These are phyloP conservation scores for Schlechtendalia chinensis DNA, from an alignment of 1,140 invertebrate species.

Conservation along the genomic window DNA sequence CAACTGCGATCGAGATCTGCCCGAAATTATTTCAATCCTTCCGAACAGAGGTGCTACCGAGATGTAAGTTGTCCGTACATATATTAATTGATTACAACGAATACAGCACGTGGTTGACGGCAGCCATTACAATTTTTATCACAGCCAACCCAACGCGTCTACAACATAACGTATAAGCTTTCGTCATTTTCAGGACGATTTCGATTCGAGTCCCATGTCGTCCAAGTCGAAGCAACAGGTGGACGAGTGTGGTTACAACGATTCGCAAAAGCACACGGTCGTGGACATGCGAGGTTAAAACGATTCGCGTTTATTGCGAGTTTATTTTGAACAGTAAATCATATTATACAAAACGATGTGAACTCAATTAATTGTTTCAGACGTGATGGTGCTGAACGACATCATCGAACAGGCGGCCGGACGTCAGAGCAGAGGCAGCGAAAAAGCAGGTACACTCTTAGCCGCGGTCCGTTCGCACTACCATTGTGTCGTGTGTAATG, in stretches of 20 bases:
- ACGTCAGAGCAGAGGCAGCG: conserved; percentile 76
- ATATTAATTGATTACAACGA: too few relatives aligned
- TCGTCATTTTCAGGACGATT: conserved; percentile 30
- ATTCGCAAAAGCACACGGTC: conserved; percentile 77
- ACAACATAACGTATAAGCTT: too few relatives aligned
- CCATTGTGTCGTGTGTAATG: background rate
- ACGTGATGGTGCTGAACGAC: conserved; percentile 96
- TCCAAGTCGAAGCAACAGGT: conserved; percentile 41
- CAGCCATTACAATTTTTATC: too few relatives aligned
- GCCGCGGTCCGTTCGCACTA: background rate
- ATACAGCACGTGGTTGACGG: too few relatives aligned
- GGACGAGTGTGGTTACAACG: conserved; percentile 28
- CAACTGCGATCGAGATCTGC: conserved; percentile 73
- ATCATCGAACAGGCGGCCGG: conserved; percentile 94
- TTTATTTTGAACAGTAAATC: too few relatives aligned
- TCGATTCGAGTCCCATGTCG: conserved; percentile 13
- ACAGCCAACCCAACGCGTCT: too few relatives aligned
- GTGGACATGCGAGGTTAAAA: conserved; percentile 89
- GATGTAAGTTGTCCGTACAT: background rate
- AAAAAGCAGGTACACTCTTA: conserved; percentile 72
- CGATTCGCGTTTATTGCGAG: too few relatives aligned
- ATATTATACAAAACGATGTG: too few relatives aligned
- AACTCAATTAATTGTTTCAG: conserved; percentile 68
- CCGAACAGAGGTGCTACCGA: conserved; percentile 30
- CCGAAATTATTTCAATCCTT: conserved; percentile 55